Conservation (phyloP, 2,113 vertebrate genomes). For the Pheucticus melanocephalus region DNA sequence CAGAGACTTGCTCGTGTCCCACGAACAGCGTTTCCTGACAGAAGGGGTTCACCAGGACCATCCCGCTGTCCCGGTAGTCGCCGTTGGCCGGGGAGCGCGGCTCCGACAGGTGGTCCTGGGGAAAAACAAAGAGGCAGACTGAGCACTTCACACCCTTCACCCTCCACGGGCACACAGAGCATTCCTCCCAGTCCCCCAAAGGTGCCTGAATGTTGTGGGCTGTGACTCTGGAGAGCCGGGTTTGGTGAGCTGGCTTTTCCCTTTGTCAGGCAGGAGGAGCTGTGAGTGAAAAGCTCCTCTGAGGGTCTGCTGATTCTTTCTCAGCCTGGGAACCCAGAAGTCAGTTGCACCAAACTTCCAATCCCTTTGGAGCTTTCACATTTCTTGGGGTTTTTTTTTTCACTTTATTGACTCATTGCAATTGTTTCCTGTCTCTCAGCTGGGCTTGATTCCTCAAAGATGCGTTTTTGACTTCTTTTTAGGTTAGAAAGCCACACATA, state of each 20-base stretch:
- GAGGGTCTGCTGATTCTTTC: neutral
- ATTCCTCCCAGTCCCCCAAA: neutral
- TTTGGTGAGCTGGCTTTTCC: neutral
- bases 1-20: slow-evolving; percentile 89
- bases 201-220: neutral
- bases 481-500: neutral
- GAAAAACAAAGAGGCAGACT: slow-evolving; percentile 11
- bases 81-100: slow-evolving; percentile 92
- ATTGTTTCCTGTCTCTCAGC: neutral
- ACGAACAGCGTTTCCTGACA: slow-evolving; percentile 96
- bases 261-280: neutral
- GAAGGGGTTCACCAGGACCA: slow-evolving; percentile 98
- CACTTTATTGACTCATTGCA: neutral
- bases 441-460: neutral
- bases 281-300: neutral
- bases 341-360: neutral
- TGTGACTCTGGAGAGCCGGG: accelerated
- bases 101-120: slow-evolving; percentile 88
- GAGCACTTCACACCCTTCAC: neutral
- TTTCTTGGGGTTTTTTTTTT: too few species aligned
- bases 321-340: neutral
- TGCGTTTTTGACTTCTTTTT: neutral
- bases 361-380: neutral
- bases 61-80: slow-evolving; percentile 89
- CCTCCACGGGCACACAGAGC: accelerated